Conservation (phyloP, 2,888 invertebrate genomes). For the Orthosia gothica region DNA sequence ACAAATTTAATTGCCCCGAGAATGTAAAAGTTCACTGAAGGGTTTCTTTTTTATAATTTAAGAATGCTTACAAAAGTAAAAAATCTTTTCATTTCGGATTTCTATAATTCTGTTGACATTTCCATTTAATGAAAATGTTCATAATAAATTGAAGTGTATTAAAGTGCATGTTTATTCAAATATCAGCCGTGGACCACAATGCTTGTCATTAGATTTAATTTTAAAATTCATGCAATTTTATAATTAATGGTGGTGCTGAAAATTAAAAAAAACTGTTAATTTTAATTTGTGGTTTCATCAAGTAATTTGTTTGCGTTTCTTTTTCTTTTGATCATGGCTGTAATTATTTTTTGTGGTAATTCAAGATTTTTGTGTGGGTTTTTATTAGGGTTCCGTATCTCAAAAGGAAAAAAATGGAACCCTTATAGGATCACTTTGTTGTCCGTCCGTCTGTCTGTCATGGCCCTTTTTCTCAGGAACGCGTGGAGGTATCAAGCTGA, state of each 20-base stretch:
- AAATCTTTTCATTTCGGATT: not conserved
- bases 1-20: not conserved
- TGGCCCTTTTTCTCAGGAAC: no score
- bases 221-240: conserved; percentile 5
- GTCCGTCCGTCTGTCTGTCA: no score
- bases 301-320: conserved; percentile 4
- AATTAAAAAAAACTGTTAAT: not conserved
- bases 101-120: conserved; percentile 6
- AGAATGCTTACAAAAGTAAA: not conserved
- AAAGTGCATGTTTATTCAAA: conserved; percentile 36
- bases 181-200: conserved; percentile 7
- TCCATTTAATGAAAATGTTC: conserved; percentile 31
- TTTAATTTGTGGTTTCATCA: conserved; percentile 7
- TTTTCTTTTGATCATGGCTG: conserved; percentile 9
- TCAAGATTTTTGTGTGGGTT: not conserved
- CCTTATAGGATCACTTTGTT: no score
- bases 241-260: conserved; percentile 12
- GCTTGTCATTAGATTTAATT: conserved; percentile 21
- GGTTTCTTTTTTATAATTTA: not conserved
- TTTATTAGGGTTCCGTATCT: no score
- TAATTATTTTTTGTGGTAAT: not conserved
- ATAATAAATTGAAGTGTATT: conserved; percentile 21
- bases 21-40: not conserved
- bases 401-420: no score
- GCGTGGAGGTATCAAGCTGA: no score